phyloP scores from a whole-genome alignment of 2,888 invertebrate genomes.

The Cyclophora punctaria region DNA sequence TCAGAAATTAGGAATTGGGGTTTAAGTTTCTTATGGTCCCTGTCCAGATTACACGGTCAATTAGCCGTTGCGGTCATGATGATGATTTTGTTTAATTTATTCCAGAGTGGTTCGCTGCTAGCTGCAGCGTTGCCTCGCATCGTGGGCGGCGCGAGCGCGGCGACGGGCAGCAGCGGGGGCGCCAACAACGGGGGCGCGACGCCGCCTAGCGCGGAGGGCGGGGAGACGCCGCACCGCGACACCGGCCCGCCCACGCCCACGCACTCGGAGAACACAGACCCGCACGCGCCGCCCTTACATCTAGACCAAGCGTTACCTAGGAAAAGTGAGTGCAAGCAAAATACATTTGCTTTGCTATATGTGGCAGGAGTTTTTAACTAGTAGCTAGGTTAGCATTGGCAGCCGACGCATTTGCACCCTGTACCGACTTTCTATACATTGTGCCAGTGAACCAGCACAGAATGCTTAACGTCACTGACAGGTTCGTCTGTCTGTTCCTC shows the following conservation, averaged over 20 bases:
- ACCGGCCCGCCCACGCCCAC: slow-evolving; percentile 68
- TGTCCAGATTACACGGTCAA: too few species aligned
- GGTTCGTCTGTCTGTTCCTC: too few species aligned
- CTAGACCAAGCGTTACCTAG: slow-evolving; percentile 74
- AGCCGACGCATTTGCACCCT: too few species aligned
- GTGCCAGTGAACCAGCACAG: too few species aligned
- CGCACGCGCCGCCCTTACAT: slow-evolving; percentile 65
- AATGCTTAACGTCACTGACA: too few species aligned
- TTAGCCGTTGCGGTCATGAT: background rate
- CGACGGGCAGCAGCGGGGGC: slow-evolving; percentile 39
- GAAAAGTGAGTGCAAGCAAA: slow-evolving; percentile 33
- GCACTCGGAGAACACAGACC: slow-evolving; percentile 64
- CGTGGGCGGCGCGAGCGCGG: slow-evolving; percentile 57
- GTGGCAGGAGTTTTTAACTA: too few species aligned
- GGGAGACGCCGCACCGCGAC: slow-evolving; percentile 57
- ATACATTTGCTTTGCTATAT: too few species aligned
- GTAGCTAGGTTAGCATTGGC: too few species aligned
- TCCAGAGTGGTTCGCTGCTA: slow-evolving; percentile 76
- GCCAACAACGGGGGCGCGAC: slow-evolving; percentile 48
- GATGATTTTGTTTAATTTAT: slow-evolving; percentile 1
- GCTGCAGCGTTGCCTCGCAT: slow-evolving; percentile 80
- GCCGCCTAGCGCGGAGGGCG: slow-evolving; percentile 40
- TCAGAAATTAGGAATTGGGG: too few species aligned
- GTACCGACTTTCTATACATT: too few species aligned
- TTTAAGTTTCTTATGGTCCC: too few species aligned